phyloP scores from a whole-genome alignment of 2,113 vertebrate species.

The Phycodurus eques region DNA sequence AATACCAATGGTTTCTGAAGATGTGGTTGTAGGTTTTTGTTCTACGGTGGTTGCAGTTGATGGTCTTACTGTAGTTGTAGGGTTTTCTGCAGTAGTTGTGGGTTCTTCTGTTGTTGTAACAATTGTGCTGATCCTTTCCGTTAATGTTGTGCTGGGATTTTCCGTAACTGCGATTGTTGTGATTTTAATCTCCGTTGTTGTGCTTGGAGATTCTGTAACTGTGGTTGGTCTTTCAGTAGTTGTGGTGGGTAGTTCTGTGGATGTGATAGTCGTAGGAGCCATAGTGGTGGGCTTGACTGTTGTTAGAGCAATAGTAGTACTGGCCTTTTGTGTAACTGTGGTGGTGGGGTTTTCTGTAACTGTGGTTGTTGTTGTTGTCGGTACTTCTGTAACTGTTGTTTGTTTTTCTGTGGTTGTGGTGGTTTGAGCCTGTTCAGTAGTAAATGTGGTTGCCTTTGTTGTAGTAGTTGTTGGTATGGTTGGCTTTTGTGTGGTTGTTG shows the following conservation, averaged over 20 bases:
- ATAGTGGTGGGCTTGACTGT: background rate
- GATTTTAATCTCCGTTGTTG: background rate
- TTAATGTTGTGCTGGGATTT: background rate
- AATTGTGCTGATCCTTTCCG: background rate
- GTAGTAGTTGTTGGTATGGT: background rate
- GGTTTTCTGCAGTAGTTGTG: background rate
- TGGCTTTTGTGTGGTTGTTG: background rate
- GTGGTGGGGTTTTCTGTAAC: background rate
- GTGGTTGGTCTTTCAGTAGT: background rate
- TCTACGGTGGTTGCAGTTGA: background rate
- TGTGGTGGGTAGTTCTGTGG: background rate
- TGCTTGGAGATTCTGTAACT: background rate
- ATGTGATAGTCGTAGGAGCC: background rate
- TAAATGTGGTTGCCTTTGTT: background rate
- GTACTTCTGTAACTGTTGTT: background rate
- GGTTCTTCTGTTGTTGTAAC: background rate
- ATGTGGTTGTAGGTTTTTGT: background rate
- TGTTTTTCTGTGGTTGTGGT: background rate
- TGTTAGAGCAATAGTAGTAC: background rate
- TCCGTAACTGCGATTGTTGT: background rate
- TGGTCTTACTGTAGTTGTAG: background rate
- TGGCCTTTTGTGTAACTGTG: background rate
- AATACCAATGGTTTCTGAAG: background rate
- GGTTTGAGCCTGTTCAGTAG: background rate
- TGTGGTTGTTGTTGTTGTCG: background rate